Evolutionary conservation across 2,113 vertebrate genomes (phyloP).

Genomic region (Perca fluviatilis): DNA sequence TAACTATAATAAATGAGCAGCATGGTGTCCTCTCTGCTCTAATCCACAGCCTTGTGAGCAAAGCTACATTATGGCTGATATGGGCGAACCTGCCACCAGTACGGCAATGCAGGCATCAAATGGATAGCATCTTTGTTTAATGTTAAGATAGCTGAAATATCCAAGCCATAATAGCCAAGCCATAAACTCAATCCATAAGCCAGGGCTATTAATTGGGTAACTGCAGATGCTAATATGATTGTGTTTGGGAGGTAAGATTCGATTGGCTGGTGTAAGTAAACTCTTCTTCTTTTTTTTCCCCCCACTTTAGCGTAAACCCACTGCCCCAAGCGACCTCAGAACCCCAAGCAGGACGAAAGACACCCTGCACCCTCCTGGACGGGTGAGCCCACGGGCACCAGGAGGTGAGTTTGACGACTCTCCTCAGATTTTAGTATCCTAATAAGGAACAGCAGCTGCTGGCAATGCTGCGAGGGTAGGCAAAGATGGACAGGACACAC

Average conservation of each 20-base stretch:
- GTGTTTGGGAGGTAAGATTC: neutral
- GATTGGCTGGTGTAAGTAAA: slow-evolving; percentile 3
- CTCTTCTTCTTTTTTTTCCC: neutral
- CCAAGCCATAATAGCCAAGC: too few species aligned
- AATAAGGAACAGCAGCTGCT: slow-evolving; percentile 27
- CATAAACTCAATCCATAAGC: too few species aligned
- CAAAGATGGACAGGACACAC: slow-evolving; percentile 20
- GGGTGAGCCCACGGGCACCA: slow-evolving; percentile 17
- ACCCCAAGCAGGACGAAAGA: slow-evolving; percentile 70
- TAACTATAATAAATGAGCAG: slow-evolving; percentile 41
- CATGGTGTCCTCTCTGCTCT: neutral
- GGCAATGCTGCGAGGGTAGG: slow-evolving; percentile 9
- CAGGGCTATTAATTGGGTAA: neutral
- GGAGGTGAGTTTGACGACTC: slow-evolving; percentile 74
- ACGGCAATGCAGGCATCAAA: slow-evolving; percentile 6
- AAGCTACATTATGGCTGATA: slow-evolving; percentile 5
- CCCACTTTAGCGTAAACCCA: slow-evolving; percentile 72
- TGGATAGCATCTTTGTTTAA: neutral
- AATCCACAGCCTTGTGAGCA: slow-evolving; percentile 22
- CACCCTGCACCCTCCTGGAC: slow-evolving; percentile 77
- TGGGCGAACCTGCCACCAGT: neutral
- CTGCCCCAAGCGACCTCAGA: slow-evolving; percentile 69
- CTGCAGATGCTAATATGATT: neutral
- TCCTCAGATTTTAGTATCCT: slow-evolving; percentile 12
- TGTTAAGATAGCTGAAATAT: neutral